Conservation (phyloP, 2,888 invertebrate genomes). For the Platerodrilus igneus region DNA sequence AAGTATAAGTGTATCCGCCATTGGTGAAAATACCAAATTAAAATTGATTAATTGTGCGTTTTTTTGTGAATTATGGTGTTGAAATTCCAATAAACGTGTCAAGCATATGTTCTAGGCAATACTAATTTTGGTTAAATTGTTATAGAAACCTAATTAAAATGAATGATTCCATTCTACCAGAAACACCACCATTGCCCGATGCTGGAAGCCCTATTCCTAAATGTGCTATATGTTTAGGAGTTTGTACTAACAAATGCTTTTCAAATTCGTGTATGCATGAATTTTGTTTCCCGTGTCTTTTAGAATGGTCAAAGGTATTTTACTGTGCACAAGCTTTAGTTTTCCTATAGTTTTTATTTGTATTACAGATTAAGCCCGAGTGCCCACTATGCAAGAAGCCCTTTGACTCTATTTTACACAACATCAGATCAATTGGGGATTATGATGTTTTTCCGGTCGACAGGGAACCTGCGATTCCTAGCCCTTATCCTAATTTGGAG, state of each 20-base stretch:
- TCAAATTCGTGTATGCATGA: constrained; percentile 90
- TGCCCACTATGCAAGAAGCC: constrained; percentile 92
- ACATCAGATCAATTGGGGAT: constrained; percentile 80
- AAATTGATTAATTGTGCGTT: too few relatives aligned
- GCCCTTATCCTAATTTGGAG: constrained; percentile 33
- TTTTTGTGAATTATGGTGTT: too few relatives aligned
- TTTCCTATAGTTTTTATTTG: constrained; percentile 10
- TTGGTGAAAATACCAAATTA: too few relatives aligned
- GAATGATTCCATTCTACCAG: too few relatives aligned
- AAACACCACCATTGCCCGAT: constrained; percentile 13
- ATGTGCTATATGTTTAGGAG: constrained; percentile 89
- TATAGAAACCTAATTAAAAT: too few relatives aligned
- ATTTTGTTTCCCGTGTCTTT: constrained; percentile 88
- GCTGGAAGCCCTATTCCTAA: constrained; percentile 66
- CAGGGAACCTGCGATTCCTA: constrained; percentile 35
- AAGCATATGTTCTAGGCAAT: too few relatives aligned
- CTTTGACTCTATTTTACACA: constrained; percentile 88
- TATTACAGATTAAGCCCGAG: constrained; percentile 76
- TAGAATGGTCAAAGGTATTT: constrained; percentile 86
- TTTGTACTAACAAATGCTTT: constrained; percentile 81
- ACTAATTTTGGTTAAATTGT: too few relatives aligned
- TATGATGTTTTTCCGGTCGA: constrained; percentile 87
- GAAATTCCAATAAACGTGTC: too few relatives aligned
- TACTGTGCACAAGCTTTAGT: constrained; percentile 1
- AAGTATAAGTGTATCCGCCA: too few relatives aligned